Percentiles rank a stretch among this genome's conserved stretches.
These are phyloP conservation scores for Notarius quadriscutis DNA, from an alignment of 2,113 vertebrate genomes.

Conservation along the genomic window DNA sequence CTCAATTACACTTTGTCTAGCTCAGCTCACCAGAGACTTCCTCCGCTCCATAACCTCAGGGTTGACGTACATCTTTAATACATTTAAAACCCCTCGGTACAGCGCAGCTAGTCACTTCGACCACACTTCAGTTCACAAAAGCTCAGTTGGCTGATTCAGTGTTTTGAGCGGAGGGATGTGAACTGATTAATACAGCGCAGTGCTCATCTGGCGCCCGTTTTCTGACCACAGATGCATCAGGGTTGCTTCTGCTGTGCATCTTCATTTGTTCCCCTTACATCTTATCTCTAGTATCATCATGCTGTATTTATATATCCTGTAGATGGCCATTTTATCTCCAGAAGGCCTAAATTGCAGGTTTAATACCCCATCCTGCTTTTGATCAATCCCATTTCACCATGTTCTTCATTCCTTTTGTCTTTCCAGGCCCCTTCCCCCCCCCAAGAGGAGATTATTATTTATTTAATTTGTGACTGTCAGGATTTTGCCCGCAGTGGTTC, in stretches of 20 bases:
- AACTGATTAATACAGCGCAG: conserved; percentile 25
- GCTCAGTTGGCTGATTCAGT: conserved; percentile 24
- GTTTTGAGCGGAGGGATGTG: not conserved
- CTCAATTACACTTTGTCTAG: conserved; percentile 35
- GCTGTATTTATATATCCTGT: not conserved
- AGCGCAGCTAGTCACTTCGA: conserved; percentile 27
- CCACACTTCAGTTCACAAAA: conserved; percentile 24
- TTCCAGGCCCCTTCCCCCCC: not conserved
- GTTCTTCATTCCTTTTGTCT: not conserved
- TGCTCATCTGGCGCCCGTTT: conserved; percentile 22
- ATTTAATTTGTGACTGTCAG: conserved; percentile 20
- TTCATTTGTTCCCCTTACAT: conserved; percentile 32
- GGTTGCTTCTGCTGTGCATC: conserved; percentile 12
- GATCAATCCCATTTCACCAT: not conserved
- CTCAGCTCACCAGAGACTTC: conserved; percentile 38
- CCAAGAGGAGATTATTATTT: conserved; percentile 1
- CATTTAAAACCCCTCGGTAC: conserved; percentile 24
- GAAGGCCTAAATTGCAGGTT: not conserved
- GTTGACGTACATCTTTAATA: conserved; percentile 48
- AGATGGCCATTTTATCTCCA: not conserved
- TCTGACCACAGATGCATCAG: conserved; percentile 25
- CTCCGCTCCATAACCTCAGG: conserved; percentile 52
- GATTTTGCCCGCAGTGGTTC: not conserved
- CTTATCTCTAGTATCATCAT: conserved; percentile 7
- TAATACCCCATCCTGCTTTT: not conserved